Evolutionary conservation across 2,797 vertebrate species (phyloP), one percentile per base, ranked within the genome.

Genomic region (Cyprinodon diabolis): DNA sequence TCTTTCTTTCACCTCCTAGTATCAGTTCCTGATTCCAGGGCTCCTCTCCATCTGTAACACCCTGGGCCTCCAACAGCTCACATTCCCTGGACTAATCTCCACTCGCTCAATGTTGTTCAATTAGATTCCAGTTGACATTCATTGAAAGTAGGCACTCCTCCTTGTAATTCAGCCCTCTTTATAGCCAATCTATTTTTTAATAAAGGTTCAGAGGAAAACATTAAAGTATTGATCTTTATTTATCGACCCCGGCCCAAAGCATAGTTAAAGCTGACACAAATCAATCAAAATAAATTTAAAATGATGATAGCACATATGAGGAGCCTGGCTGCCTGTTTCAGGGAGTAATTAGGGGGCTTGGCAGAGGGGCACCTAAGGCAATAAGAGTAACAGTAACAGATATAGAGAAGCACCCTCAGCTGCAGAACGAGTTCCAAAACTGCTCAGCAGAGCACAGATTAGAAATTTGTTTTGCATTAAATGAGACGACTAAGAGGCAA

Each of bases 261-360:
- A 96, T 96, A 97, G 96, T 97, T 97, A 96, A 97, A 95, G 95
- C 92, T 96, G 96, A 96, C 96, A 95, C 92, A 94, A 95, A 97
- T 98, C 96, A 97, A 97, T 97, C 96, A 96, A 96, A 96, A 96
- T 96, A 95, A 95, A 96, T 95, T 96, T 97, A 96, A 96, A 96
- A 96, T 93, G 95, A 96, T 96, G 94, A 95, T 96, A 94, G 85
- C 94, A 83, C 91, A 90, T 94, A 94, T 95, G 90, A 93, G 89
- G 88, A 91, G 89, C 82, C 90, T 80, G 83, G 88, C 91, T 75
- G 89, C 88, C 91, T 82, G 89, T 87, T 91, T 92, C 82, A 35
- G 84, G 90, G 93, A 94, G 95, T 96, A 97, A 96, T 96, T 96
- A 95, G 87, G 77, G 88, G 87, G 93, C 93, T 65, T 43, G 85